Percentiles rank a stretch among this genome's conserved stretches.
These are phyloP conservation scores for Empidonax traillii DNA, from an alignment of 2,113 vertebrate genomes.

Conservation along the genomic window DNA sequence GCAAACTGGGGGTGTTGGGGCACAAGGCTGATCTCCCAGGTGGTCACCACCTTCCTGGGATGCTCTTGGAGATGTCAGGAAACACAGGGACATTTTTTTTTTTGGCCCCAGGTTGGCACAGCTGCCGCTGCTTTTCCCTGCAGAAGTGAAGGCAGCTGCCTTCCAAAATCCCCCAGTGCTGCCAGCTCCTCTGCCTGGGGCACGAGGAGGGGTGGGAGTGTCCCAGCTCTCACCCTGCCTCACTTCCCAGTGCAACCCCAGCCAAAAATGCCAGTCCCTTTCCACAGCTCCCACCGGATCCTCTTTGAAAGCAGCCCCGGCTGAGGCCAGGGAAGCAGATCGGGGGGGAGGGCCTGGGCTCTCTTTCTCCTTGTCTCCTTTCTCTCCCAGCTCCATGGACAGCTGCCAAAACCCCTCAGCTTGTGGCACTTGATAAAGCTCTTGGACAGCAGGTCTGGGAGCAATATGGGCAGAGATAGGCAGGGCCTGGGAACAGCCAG, in stretches of 20 bases:
- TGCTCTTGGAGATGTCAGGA: not conserved
- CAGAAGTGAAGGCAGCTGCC: not conserved
- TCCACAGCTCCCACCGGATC: not conserved
- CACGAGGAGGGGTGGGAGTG: fast-evolving
- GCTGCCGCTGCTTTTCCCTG: not conserved
- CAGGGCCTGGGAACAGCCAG: not conserved
- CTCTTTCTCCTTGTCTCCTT: not conserved
- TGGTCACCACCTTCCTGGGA: not conserved
- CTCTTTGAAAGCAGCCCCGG: not conserved
- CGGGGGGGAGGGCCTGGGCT: not conserved
- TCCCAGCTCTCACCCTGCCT: not conserved
- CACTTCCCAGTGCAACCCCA: not conserved
- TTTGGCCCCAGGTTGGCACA: not conserved
- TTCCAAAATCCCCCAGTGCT: not conserved
- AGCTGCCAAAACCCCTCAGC: conserved; percentile 42
- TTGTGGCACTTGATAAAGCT: conserved; percentile 27
- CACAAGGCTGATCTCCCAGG: not conserved
- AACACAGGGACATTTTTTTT: fast-evolving
- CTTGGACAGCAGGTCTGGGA: not conserved
- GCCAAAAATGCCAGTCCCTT: not conserved
- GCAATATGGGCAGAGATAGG: not conserved
- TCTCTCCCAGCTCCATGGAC: not conserved
- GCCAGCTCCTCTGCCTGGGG: not conserved
- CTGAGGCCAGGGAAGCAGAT: not conserved
- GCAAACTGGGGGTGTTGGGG: fast-evolving